A percentile compares a stretch with the other conserved stretches of the same genome.
Conservation (phyloP, 2,797 vertebrate species). For the Monodelphis domestica region DNA sequence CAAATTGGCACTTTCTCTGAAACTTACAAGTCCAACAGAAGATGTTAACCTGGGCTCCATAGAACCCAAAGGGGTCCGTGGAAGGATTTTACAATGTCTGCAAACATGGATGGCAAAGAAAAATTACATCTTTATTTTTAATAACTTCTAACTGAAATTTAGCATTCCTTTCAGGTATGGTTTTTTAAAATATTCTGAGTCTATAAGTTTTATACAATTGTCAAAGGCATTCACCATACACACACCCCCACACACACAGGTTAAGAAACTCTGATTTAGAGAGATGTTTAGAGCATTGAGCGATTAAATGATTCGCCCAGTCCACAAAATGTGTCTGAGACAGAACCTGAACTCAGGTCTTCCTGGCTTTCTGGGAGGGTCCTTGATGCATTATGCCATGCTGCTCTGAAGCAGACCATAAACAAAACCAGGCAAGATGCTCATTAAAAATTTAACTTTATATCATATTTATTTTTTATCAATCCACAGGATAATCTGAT, state of each 20-base stretch:
- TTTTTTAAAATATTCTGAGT: background rate
- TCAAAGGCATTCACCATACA: background rate
- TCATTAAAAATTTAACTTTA: constrained; percentile 89
- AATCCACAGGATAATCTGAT: constrained; percentile 91
- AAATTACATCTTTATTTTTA: background rate
- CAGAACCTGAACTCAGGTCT: rapidly evolving
- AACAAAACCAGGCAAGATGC: constrained; percentile 80
- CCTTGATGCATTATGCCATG: background rate
- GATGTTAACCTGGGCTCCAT: background rate
- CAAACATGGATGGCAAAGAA: background rate
- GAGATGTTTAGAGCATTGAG: background rate
- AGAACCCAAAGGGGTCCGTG: background rate
- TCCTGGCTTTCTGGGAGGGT: background rate
- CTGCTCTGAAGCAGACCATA: constrained; percentile 62
- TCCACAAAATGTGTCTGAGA: rapidly evolving
- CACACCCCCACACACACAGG: too few species aligned
- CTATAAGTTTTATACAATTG: background rate
- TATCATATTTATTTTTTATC: constrained; percentile 90
- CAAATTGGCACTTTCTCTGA: background rate
- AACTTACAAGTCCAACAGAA: background rate
- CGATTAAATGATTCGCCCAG: background rate
- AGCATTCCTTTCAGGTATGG: background rate
- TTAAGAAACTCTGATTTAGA: background rate
- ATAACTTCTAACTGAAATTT: background rate
- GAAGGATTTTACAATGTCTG: background rate